Conservation (phyloP, 2,113 vertebrate genomes). For the Toxotes chatareus region DNA sequence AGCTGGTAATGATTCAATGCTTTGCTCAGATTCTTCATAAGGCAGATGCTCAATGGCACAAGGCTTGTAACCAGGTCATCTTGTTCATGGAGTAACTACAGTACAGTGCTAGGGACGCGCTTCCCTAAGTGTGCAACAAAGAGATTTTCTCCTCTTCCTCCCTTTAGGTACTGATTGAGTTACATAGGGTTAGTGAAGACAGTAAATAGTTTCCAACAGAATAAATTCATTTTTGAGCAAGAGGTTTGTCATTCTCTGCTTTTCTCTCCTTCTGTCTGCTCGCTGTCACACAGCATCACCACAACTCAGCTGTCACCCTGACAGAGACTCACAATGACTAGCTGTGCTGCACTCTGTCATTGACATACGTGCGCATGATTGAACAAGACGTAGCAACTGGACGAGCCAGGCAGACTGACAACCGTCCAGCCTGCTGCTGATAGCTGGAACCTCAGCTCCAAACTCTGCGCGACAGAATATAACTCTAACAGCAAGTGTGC, state of each 20-base stretch:
- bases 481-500: background rate
- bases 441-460: conserved; percentile 37
- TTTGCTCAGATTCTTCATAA: conserved; percentile 53
- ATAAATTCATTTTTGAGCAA: background rate
- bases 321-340: conserved; percentile 52
- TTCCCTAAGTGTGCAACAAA: background rate
- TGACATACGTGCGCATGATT: conserved; percentile 58
- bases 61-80: conserved; percentile 30
- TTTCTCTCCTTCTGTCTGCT: conserved; percentile 25
- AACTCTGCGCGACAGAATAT: background rate
- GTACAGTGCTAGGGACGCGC: conserved; percentile 8
- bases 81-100: conserved; percentile 28
- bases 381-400: conserved; percentile 56
- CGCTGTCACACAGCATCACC: conserved; percentile 47
- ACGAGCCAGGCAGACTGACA: conserved; percentile 49
- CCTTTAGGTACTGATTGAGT: background rate
- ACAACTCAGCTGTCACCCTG: conserved; percentile 57
- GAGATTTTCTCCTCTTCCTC: background rate
- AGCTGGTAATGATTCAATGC: conserved; percentile 57
- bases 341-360: conserved; percentile 52
- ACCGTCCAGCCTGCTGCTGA: conserved; percentile 41
- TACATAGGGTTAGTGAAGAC: background rate
- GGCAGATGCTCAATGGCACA: conserved; percentile 45
- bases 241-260: conserved; percentile 16
- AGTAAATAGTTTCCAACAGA: background rate